phyloP scores from a whole-genome alignment of 2,113 vertebrate genomes.

The Panthera tigris region DNA sequence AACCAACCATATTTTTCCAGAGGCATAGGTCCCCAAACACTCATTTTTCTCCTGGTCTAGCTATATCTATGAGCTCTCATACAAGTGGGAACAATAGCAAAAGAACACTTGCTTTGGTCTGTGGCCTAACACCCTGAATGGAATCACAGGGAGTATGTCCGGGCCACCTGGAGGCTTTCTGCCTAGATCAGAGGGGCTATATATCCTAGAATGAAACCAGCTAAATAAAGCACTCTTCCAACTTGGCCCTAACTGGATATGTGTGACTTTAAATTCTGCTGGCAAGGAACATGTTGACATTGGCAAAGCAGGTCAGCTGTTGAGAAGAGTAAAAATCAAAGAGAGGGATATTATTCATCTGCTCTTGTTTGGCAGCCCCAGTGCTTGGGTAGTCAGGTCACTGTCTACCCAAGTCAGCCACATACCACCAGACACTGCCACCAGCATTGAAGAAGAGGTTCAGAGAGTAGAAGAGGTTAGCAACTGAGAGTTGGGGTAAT shows the following conservation, averaged over 20 bases:
- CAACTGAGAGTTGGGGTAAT: neutral
- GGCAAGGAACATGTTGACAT: neutral
- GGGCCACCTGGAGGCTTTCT: neutral
- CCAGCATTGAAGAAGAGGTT: neutral
- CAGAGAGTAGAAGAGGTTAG: neutral
- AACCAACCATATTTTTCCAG: neutral
- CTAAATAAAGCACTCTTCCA: neutral
- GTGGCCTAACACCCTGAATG: neutral
- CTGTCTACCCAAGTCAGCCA: no score
- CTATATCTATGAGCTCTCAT: neutral
- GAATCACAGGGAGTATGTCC: neutral
- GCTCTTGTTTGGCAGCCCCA: accelerated
- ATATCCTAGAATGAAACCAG: neutral
- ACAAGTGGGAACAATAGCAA: neutral
- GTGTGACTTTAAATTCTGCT: neutral
- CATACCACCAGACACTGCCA: accelerated
- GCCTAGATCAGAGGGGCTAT: neutral
- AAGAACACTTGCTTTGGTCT: neutral
- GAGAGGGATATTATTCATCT: accelerated
- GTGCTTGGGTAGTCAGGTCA: no score
- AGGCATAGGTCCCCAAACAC: neutral
- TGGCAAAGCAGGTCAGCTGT: neutral
- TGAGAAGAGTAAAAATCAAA: neutral
- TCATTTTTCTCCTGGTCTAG: neutral
- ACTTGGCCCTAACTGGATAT: no score